phyloP scores from a whole-genome alignment of 1,140 invertebrate genomes.

The Agraylea sexmaculata region DNA sequence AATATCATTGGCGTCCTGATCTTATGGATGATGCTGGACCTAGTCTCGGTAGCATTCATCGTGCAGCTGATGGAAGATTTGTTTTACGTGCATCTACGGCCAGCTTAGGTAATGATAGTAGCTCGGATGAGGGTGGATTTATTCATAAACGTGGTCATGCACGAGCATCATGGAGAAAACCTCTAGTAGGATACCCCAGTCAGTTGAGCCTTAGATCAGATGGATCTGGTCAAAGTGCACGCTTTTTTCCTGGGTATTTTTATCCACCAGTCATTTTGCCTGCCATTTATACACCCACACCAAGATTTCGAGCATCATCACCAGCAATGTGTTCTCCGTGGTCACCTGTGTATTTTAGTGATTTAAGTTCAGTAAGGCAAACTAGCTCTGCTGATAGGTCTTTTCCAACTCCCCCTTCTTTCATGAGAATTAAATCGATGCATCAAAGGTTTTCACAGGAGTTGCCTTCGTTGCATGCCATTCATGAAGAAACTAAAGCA shows the following conservation, averaged over 20 bases:
- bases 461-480: conserved; percentile 56
- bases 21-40: conserved; percentile 10
- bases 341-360: conserved; percentile 63
- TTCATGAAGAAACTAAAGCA: conserved; percentile 52
- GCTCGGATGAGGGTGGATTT: conserved; percentile 76
- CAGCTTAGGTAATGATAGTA: conserved; percentile 43
- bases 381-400: conserved; percentile 68
- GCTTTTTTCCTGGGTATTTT: conserved; percentile 32
- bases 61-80: conserved; percentile 61
- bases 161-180: conserved; percentile 54
- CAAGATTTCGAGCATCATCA: conserved; percentile 44
- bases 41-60: conserved; percentile 49
- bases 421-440: conserved; percentile 40
- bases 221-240: conserved; percentile 46
- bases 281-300: conserved; percentile 54
- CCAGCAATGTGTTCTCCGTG: conserved; percentile 39
- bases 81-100: conserved; percentile 51
- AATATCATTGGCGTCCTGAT: conserved; percentile 4
- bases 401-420: conserved; percentile 57
- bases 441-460: conserved; percentile 61
- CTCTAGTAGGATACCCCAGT: conserved; percentile 51
- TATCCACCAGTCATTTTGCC: conserved; percentile 38
- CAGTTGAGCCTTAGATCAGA: conserved; percentile 56
- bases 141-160: conserved; percentile 41
- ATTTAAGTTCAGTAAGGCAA: conserved; percentile 74